Evolutionary conservation across 2,797 vertebrate genomes (phyloP).

Genomic region (Onychomys arenicola): DNA sequence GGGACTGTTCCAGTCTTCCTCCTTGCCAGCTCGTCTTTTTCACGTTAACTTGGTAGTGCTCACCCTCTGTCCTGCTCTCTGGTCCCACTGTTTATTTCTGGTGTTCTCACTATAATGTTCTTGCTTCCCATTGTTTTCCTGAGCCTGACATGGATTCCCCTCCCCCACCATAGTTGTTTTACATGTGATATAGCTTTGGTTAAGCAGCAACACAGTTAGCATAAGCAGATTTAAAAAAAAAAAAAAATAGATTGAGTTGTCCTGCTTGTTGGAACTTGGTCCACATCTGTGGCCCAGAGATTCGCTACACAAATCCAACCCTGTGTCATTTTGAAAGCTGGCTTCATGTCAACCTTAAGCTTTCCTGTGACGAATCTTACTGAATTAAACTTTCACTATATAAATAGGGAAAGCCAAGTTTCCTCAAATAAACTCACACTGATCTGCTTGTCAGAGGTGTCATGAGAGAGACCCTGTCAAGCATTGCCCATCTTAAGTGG

Average conservation of each 20-base stretch:
- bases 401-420: conserved; percentile 21
- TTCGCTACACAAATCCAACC: background rate
- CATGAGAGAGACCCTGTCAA: background rate
- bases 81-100: background rate
- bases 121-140: background rate
- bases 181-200: background rate
- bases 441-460: background rate
- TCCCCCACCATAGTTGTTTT: background rate
- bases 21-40: background rate
- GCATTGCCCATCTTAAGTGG: background rate
- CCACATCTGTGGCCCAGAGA: background rate
- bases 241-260: background rate
- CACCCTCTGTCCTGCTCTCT: no score
- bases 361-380: background rate
- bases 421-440: conserved; percentile 32
- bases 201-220: background rate
- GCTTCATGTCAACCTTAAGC: background rate
- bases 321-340: background rate
- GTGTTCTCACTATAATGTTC: background rate
- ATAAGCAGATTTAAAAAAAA: background rate
- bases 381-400: background rate
- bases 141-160: background rate
- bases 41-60: background rate
- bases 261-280: background rate
- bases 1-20: background rate